Percentiles rank a stretch among this genome's conserved stretches.
Conservation (phyloP, 2,888 invertebrate species). For the Synergus umbraculus region DNA sequence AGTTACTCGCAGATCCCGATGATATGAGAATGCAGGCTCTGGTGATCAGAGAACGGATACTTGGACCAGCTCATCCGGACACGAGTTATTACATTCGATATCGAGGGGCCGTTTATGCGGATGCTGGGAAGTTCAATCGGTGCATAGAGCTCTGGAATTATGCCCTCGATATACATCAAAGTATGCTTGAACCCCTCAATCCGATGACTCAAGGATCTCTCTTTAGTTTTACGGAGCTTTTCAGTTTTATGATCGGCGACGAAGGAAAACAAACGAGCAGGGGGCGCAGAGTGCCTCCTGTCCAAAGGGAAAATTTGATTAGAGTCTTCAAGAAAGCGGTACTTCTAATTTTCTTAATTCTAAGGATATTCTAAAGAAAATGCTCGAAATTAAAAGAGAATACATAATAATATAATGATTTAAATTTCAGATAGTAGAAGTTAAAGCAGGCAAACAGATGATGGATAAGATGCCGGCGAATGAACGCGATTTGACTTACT, state of each 20-base stretch:
- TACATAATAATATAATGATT: conserved; percentile 5
- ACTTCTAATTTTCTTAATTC: conserved; percentile 38
- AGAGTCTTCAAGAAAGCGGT: conserved; percentile 90
- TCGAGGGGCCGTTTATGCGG: conserved; percentile 95
- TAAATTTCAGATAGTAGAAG: conserved; percentile 81
- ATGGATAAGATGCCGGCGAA: conserved; percentile 81
- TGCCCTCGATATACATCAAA: conserved; percentile 97
- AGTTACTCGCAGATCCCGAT: conserved; percentile 94
- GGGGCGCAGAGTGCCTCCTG: conserved; percentile 87
- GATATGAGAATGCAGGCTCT: conserved; percentile 97
- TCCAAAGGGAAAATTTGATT: conserved; percentile 89
- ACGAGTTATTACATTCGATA: conserved; percentile 97
- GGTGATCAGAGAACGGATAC: conserved; percentile 93
- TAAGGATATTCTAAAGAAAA: background rate
- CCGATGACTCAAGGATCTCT: conserved; percentile 97
- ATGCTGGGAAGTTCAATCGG: conserved; percentile 93
- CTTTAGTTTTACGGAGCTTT: conserved; percentile 96
- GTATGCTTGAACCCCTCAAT: conserved; percentile 93
- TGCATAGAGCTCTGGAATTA: conserved; percentile 98
- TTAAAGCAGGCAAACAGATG: conserved; percentile 83
- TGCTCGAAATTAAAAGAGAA: background rate
- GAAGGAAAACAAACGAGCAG: conserved; percentile 84
- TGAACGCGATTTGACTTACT: conserved; percentile 86
- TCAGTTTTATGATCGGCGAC: conserved; percentile 96
- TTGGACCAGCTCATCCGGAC: conserved; percentile 96